Base-by-base conservation (phyloP, 2,113 vertebrate species). In the Heptranchias perlo region DNA sequence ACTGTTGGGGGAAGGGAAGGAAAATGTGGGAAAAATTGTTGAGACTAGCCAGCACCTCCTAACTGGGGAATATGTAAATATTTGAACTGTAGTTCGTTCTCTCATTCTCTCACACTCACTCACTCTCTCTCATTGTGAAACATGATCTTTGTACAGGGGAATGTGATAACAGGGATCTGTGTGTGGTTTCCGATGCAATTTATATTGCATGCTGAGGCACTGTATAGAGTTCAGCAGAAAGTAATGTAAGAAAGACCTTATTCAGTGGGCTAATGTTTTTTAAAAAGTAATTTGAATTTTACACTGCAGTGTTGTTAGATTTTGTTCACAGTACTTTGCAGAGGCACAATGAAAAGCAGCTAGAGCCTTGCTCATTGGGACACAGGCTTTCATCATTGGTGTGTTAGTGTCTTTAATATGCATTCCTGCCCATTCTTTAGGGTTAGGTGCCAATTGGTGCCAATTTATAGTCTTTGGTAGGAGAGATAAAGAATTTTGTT, bases 161-260 rank as follows among this genome's bases (percentile, higher is more conserved):
- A 54, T 89, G n/a, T 94, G 16, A 39, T 94, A 64, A 94, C 35
- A 35, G 25, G 28, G 49, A 58, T 58, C 31, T 91, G 87, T 91
- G 87, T 91, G 87, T 61, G 87, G 91, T 94, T 94, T 94, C 58
- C 39, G 21, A n/a, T 44, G 58, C 91, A 39, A n/a, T 64, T 64
- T 64, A 13, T 94, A 64, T 39, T 94, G 91, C 5, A 61, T 6
- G 14, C 61, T 39, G n/a, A 44, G 61, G 13, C 54, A 49, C 11
- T 91, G 52, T 58, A 82, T 44, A 35, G 49, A 58, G 49, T 89
- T 89, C 31, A 93, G 58, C 35, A 39, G 35, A 23, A 64, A 64
- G 18, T 44, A 18, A 44, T n/a, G 58, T 31, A 64, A 44, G 6
- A 86, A 61, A 64, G 7, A 44, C n/a, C 18, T 39, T 64, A 58